Conservation (phyloP, 2,888 invertebrate species). For the Folsomia manolachei region DNA sequence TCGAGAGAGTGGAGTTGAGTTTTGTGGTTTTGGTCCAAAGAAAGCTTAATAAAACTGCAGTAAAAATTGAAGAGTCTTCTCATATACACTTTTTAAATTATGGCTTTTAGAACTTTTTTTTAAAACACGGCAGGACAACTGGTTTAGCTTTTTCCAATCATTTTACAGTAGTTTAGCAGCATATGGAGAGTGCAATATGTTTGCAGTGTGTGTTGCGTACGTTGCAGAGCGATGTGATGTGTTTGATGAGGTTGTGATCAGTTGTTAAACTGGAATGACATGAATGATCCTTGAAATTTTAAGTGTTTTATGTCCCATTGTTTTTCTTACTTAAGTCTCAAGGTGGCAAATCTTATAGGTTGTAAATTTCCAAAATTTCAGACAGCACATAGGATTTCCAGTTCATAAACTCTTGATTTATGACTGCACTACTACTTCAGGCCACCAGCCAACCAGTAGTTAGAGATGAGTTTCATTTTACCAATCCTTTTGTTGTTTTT, state of each 20-base stretch:
- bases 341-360: slow-evolving; percentile 8
- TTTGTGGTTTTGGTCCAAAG: slow-evolving; percentile 10
- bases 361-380: slow-evolving; percentile 2
- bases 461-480: no score
- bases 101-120: background rate
- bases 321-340: slow-evolving; percentile 1
- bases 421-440: background rate
- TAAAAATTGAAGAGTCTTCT: slow-evolving; percentile 10
- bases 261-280: background rate
- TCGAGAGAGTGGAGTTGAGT: no score
- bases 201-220: no score
- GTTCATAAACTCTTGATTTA: slow-evolving; percentile 14
- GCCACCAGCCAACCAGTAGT: no score
- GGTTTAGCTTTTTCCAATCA: background rate
- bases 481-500: no score
- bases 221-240: no score
- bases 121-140: no score
- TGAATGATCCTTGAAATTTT: slow-evolving; percentile 3
- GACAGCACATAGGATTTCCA: slow-evolving; percentile 4
- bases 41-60: slow-evolving; percentile 16
- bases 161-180: background rate
- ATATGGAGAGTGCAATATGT: background rate
- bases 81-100: slow-evolving; percentile 3
- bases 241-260: no score
- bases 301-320: slow-evolving; percentile 13